Conservation (phyloP, 2,888 invertebrate genomes). For the Drosophila falleni region DNA sequence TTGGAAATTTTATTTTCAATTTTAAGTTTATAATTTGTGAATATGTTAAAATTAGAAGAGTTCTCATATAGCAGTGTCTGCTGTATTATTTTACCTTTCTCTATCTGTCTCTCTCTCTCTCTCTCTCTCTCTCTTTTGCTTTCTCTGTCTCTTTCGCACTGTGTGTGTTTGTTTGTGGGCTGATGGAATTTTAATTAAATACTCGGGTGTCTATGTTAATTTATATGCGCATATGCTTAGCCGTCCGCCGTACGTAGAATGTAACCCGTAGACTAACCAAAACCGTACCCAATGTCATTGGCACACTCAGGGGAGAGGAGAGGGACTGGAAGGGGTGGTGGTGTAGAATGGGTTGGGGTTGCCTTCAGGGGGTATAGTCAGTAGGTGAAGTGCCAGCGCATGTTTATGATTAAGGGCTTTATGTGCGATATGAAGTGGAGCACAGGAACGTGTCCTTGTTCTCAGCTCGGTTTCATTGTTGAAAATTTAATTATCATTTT, state of each 20-base stretch:
- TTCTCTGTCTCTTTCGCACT: background rate
- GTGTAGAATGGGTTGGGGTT: background rate
- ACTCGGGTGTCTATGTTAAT: conserved; percentile 81
- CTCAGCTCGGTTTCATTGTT: conserved; percentile 74
- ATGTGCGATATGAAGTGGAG: conserved; percentile 40
- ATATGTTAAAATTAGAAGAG: background rate
- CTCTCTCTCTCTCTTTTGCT: background rate
- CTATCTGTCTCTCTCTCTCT: background rate
- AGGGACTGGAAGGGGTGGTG: background rate
- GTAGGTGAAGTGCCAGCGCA: conserved; percentile 74
- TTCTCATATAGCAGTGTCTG: too few relatives aligned
- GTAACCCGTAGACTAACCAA: conserved; percentile 6
- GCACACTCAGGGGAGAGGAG: conserved; percentile 16
- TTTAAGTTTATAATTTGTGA: background rate
- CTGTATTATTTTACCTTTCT: conserved; percentile 5
- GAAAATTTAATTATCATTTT: conserved; percentile 80
- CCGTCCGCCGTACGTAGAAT: conserved; percentile 19
- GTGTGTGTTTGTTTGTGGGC: conserved; percentile 56
- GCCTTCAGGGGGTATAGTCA: background rate
- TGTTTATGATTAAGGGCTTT: conserved; percentile 82
- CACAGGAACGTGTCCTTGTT: conserved; percentile 50
- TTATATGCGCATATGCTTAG: conserved; percentile 81
- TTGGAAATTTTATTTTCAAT: background rate
- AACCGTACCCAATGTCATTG: conserved; percentile 1
- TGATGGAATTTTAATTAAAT: conserved; percentile 81